These are phyloP conservation scores for Loris lydekkerianus DNA, from an alignment of 2,797 vertebrate genomes.

Conservation along the genomic window DNA sequence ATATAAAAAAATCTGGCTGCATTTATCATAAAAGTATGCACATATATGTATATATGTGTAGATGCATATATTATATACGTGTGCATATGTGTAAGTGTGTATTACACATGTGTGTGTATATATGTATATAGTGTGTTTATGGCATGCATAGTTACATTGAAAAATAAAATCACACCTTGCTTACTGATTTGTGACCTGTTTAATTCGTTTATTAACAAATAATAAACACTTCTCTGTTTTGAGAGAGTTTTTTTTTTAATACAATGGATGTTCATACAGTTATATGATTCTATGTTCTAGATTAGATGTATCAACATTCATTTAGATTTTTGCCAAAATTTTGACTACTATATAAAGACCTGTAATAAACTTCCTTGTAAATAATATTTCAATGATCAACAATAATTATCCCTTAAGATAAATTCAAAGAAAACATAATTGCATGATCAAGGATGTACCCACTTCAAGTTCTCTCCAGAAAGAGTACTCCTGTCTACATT, in stretches of 20 bases:
- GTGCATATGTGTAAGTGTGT: neutral
- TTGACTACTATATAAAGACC: neutral
- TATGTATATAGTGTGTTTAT: neutral
- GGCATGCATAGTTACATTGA: neutral
- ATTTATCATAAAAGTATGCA: neutral
- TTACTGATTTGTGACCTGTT: neutral
- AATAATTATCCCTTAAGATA: constrained; percentile 29
- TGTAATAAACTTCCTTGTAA: neutral
- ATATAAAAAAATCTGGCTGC: neutral
- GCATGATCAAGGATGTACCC: neutral
- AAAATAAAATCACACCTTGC: neutral
- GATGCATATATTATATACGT: neutral
- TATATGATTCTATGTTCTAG: neutral
- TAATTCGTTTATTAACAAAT: neutral
- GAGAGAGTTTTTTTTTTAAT: neutral
- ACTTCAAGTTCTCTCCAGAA: neutral
- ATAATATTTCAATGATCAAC: neutral
- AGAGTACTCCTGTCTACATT: neutral
- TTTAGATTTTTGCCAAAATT: neutral
- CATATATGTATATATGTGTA: neutral
- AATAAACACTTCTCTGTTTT: neutral
- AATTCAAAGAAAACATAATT: neutral
- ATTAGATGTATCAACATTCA: neutral
- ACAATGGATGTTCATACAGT: neutral
- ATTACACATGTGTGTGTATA: neutral